These are phyloP conservation scores for Alviniconcha strummeri DNA, from an alignment of 2,888 invertebrate species.

Conservation along the genomic window DNA sequence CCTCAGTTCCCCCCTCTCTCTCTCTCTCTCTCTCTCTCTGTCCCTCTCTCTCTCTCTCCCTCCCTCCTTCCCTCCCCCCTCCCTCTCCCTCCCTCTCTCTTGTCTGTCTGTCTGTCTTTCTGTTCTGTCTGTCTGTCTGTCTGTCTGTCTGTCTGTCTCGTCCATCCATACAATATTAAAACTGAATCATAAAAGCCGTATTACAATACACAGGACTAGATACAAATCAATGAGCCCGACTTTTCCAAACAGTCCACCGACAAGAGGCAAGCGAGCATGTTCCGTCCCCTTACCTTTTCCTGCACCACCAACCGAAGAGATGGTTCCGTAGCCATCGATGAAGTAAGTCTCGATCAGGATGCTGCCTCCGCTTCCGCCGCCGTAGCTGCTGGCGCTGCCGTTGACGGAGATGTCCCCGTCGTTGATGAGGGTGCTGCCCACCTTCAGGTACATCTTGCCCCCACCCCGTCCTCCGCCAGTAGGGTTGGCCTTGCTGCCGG, in stretches of 20 bases:
- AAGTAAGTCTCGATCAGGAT: constrained; percentile 48
- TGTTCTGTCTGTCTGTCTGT: not conserved
- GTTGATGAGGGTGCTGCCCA: constrained; percentile 51
- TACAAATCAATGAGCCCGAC: no score
- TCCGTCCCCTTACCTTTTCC: constrained; percentile 39
- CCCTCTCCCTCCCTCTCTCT: no score
- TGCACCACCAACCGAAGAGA: constrained; percentile 52
- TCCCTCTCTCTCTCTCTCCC: no score
- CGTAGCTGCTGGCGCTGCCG: constrained; percentile 48
- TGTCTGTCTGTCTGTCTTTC: no score
- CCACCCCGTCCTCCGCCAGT: constrained; percentile 52
- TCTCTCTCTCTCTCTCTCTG: no score
- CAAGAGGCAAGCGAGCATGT: constrained; percentile 33
- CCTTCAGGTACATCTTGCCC: constrained; percentile 50
- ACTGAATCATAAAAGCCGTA: no score
- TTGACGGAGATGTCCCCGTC: constrained; percentile 58
- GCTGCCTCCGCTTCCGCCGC: constrained; percentile 64
- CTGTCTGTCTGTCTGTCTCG: not conserved
- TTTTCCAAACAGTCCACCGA: no score
- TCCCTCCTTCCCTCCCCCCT: no score
- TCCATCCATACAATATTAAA: no score
- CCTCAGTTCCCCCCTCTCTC: no score
- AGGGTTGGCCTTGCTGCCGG: constrained; percentile 52
- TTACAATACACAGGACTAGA: no score
- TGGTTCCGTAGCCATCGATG: constrained; percentile 57